Percentiles rank a stretch among this genome's conserved stretches.
These are phyloP conservation scores for Decapterus maruadsi DNA, from an alignment of 2,797 vertebrate genomes.

Conservation along the genomic window DNA sequence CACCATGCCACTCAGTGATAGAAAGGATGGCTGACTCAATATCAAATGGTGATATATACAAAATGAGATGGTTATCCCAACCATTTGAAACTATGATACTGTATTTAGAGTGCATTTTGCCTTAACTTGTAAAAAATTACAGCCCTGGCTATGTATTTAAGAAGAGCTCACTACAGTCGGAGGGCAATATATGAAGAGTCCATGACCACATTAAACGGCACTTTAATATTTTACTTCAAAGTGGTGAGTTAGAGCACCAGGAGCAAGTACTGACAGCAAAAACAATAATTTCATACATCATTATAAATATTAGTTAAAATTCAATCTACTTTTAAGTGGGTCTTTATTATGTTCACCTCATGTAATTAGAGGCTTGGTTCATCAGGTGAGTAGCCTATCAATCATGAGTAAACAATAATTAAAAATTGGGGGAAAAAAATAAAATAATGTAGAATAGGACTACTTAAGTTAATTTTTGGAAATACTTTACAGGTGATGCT, in stretches of 20 bases:
- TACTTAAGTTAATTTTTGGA: not conserved
- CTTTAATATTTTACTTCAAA: conserved; percentile 89
- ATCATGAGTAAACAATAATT: not conserved
- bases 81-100: conserved; percentile 88
- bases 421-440: not conserved
- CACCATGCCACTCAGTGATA: conserved; percentile 69
- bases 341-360: conserved; percentile 72
- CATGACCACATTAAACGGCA: conserved; percentile 88
- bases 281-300: conserved; percentile 87
- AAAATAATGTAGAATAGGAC: not conserved
- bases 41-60: conserved; percentile 79
- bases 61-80: conserved; percentile 81
- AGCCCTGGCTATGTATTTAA: conserved; percentile 86
- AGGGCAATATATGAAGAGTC: conserved; percentile 80
- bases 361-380: conserved; percentile 74
- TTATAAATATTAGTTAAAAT: conserved; percentile 86
- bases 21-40: conserved; percentile 74
- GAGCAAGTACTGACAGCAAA: conserved; percentile 78
- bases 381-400: conserved; percentile 23
- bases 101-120: conserved; percentile 88
- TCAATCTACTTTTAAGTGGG: conserved; percentile 75
- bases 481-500: not conserved
- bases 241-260: conserved; percentile 71
- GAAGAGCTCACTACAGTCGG: conserved; percentile 80
- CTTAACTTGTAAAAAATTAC: conserved; percentile 90